Base-by-base conservation (phyloP, 2,888 invertebrate species). In the Fragum fragum region DNA sequence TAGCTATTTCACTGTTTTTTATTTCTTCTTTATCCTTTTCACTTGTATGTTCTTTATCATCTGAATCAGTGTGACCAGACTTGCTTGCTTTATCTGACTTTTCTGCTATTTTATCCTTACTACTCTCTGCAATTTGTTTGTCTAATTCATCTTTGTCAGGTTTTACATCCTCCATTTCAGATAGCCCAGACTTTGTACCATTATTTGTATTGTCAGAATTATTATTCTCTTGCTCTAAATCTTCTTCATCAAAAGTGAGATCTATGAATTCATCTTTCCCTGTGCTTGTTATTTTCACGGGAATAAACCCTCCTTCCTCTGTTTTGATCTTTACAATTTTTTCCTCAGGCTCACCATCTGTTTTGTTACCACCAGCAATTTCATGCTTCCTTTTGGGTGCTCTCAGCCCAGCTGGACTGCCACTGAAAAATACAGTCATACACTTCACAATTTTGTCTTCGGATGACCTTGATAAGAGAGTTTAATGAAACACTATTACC, bases 271-370 rank as follows among this genome's bases (percentile, higher is more conserved):
- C 68, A 26, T 77, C 73, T 36, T 21, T 36, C 21, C 23, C 26
- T 7, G 42, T 47, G 6, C 36, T 21, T 1, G 47, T n/a, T 29
- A 21, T 16, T 39, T 53, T 52, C 36, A 61, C 55, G 2, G 32
- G 32, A 3, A 71, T 55, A 32, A n/a, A 73, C 26, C 88, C 88
- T 7, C 91, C 91, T 70, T 87, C 90, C 59, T 91, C 91, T 32
- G 89, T 91, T 73, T 90, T 90, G 3, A 92, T 86, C 69, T 76
- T 82, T 16, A 75, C 72, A 29, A 87, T 76, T 70, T 84, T 84
- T 57, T 80, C 76, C 23, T 52, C 73, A 39, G 68, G 63, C 23
- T 69, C 85, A n/a, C 16, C 23, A 5, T 73, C 73, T 39, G 21
- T 9, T 21, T 23, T 53, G 11, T 26, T 47, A 2, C 26, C 70